Conservation (phyloP, 2,888 invertebrate species). For the Calliopum simillimum region DNA sequence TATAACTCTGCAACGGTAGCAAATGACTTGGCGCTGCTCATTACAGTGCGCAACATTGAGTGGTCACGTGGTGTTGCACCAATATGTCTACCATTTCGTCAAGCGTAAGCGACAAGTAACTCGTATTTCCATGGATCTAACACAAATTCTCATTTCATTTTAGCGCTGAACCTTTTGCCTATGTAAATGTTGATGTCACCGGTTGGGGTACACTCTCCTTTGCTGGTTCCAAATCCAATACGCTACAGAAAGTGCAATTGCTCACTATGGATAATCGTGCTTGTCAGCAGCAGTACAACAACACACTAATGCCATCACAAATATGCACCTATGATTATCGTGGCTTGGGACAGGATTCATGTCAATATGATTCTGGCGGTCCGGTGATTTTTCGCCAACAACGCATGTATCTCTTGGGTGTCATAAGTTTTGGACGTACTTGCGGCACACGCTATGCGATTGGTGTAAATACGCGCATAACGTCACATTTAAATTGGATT, state of each 20-base stretch:
- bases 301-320: conserved; percentile 47
- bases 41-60: conserved; percentile 63
- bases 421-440: conserved; percentile 70
- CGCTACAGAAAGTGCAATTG: conserved; percentile 68
- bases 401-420: conserved; percentile 68
- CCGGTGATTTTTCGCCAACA: conserved; percentile 68
- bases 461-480: conserved; percentile 71
- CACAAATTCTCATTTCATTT: not conserved
- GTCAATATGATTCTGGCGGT: conserved; percentile 71
- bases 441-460: conserved; percentile 68
- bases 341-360: conserved; percentile 67
- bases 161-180: conserved; percentile 50
- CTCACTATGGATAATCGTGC: conserved; percentile 55
- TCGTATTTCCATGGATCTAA: too few relatives aligned
- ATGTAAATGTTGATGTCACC: conserved; percentile 50
- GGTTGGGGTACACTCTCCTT: conserved; percentile 72
- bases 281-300: conserved; percentile 50
- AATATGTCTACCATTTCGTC: conserved; percentile 71
- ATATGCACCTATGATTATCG: conserved; percentile 56
- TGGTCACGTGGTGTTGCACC: conserved; percentile 72
- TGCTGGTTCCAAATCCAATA: conserved; percentile 67
- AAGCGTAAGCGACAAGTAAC: conserved; percentile 47
- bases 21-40: conserved; percentile 71
- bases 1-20: conserved; percentile 45
- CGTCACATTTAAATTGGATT: conserved; percentile 71